Evolutionary conservation across 35 echinoderm and acorn worm genomes (phyloP).

Genomic region (Amphiura filiformis): DNA sequence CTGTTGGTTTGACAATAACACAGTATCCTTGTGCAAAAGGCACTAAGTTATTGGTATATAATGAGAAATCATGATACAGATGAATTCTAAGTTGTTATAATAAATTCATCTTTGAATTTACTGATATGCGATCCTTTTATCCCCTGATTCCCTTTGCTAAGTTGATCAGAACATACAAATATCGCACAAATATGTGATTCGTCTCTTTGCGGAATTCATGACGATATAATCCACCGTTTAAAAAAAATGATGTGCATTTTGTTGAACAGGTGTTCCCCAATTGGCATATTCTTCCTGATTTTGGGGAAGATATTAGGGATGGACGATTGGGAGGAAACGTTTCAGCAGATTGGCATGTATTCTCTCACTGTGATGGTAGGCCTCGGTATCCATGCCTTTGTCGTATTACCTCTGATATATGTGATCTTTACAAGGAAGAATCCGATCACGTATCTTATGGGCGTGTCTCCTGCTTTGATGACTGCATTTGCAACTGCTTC

Average conservation of each 20-base stretch:
- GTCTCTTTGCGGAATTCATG: too few relatives aligned
- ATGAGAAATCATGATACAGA: too few relatives aligned
- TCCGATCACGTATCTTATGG: slow-evolving; percentile 66
- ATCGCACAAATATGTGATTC: too few relatives aligned
- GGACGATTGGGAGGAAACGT: slow-evolving; percentile 83
- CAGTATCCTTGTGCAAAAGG: too few relatives aligned
- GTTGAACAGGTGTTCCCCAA: slow-evolving; percentile 70
- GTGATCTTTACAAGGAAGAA: slow-evolving; percentile 77
- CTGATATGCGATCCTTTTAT: too few relatives aligned
- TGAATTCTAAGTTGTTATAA: too few relatives aligned
- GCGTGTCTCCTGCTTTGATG: slow-evolving; percentile 79
- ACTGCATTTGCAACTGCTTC: slow-evolving; percentile 93
- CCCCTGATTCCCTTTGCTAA: too few relatives aligned
- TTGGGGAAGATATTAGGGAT: slow-evolving; percentile 79
- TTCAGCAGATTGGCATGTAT: slow-evolving; percentile 88
- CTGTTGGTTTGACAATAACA: too few relatives aligned
- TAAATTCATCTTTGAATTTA: too few relatives aligned
- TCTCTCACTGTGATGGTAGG: slow-evolving; percentile 81
- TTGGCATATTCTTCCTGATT: slow-evolving; percentile 93
- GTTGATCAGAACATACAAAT: too few relatives aligned
- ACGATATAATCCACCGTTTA: too few relatives aligned
- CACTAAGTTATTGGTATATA: too few relatives aligned
- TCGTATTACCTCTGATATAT: slow-evolving; percentile 72
- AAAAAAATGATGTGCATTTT: not conserved
- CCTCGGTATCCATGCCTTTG: slow-evolving; percentile 71